Evolutionary conservation across 2,797 vertebrate species (phyloP).

Genomic region (Helostoma temminkii): DNA sequence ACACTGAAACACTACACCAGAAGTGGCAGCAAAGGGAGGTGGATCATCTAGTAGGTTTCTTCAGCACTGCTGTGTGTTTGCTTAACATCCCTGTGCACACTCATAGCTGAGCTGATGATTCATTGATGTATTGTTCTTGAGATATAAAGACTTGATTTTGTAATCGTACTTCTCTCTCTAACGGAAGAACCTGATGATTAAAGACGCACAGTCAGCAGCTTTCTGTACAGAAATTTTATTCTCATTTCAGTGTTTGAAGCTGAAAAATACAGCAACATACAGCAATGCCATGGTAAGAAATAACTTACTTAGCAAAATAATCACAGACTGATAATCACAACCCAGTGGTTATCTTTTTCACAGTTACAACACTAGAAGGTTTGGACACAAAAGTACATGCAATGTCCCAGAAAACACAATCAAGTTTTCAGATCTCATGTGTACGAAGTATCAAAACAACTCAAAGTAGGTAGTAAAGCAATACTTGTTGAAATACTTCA

Average conservation of each 20-base stretch:
- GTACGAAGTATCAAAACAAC: slow-evolving; percentile 30
- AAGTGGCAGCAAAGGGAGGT: too few relatives aligned
- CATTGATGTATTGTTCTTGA: too few relatives aligned
- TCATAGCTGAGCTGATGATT: too few relatives aligned
- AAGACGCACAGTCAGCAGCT: slow-evolving; percentile 21
- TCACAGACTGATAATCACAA: slow-evolving; percentile 70
- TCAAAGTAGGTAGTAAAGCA: slow-evolving; percentile 22
- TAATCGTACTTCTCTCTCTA: too few relatives aligned
- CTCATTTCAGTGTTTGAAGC: slow-evolving; percentile 87
- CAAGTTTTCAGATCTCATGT: slow-evolving; percentile 8
- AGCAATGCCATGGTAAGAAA: slow-evolving; percentile 92
- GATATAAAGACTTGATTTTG: too few relatives aligned
- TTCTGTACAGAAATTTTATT: slow-evolving; percentile 86
- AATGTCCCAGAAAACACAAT: slow-evolving; percentile 56
- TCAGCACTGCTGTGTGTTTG: too few relatives aligned
- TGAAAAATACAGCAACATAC: slow-evolving; percentile 89
- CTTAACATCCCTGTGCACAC: too few relatives aligned
- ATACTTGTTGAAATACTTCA: slow-evolving; percentile 40
- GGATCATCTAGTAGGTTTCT: too few relatives aligned
- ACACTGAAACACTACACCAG: too few relatives aligned
- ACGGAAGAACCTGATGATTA: too few relatives aligned
- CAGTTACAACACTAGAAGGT: slow-evolving; percentile 63
- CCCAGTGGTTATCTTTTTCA: slow-evolving; percentile 76
- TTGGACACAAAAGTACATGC: slow-evolving; percentile 85
- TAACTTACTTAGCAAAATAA: slow-evolving; percentile 88